A percentile compares a stretch with the other conserved stretches of the same genome.
These are phyloP conservation scores for Ursus arctos DNA, from an alignment of 2,113 vertebrate species.

Conservation along the genomic window DNA sequence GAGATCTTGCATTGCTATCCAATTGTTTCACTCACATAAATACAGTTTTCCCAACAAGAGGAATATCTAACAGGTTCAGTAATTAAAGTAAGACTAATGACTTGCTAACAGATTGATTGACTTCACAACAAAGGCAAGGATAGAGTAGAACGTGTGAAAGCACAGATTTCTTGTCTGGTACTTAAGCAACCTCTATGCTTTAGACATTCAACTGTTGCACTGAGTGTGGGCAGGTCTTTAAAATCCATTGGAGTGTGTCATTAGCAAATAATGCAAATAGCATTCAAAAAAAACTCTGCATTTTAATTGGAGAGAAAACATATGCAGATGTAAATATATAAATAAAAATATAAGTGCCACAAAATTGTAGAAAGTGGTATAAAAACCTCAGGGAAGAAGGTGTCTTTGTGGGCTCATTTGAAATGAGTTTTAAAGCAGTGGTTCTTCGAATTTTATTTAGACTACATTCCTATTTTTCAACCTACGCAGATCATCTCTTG, in stretches of 20 bases:
- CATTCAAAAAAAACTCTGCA: background rate
- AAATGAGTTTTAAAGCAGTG: background rate
- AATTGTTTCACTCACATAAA: background rate
- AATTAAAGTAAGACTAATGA: background rate
- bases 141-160: background rate
- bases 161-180: background rate
- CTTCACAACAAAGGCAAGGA: background rate
- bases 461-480: background rate
- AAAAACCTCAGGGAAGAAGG: background rate
- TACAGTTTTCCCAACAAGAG: background rate
- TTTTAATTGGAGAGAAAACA: background rate
- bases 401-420: background rate
- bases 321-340: background rate
- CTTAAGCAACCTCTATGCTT: background rate
- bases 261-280: background rate
- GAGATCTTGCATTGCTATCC: background rate
- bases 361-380: background rate
- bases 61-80: background rate
- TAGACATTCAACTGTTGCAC: background rate
- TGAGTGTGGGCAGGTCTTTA: background rate
- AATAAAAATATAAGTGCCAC: background rate
- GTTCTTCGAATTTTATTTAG: slow-evolving; percentile 11
- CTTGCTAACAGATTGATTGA: background rate
- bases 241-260: background rate
- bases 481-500: background rate